Base-by-base conservation (phyloP, 1,140 invertebrate genomes). In the Lepidurus packardi region DNA sequence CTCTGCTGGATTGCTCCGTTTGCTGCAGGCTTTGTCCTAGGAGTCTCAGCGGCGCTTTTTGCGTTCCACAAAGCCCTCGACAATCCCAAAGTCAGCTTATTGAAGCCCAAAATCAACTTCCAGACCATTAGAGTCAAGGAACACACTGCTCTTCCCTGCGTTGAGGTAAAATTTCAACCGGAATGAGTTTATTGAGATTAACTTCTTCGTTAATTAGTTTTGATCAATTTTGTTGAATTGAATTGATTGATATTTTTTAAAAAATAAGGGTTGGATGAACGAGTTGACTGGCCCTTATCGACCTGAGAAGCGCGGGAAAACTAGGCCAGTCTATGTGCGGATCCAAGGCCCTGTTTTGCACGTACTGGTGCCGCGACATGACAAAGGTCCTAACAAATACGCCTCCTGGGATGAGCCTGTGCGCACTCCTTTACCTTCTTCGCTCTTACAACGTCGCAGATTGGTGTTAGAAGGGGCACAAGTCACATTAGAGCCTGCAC, bases 351-450 rank as follows among this genome's bases (percentile, higher is more conserved):
- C 53, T n/a, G 21, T 65, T 65, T 65, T 65, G 21, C 53, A n/a
- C 13, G 21, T 65, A n/a, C 53, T 65, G 13, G 53, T 65, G 5
- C 53, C 53, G 7, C 53, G 53, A 65, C 53, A 65, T 65, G 53
- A 65, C 21, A 65, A 65, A 65, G 53, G 13, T 4, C 53, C 53
- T 21, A 65, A 65, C 21, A 65, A 65, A 65, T 65, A 65, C 13
- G 53, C 53, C 6, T 65, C 53, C 13, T 65, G 53, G 53, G 53
- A 65, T 65, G 53, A 65, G 13, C 53, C 53, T 65, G 53, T 65
- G 16, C 16, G 13, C 21, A 21, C 53, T 10, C 53, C 53, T 13
- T 21, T 65, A 65, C 53, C 53, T 16, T 13, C 53, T 9, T 65
- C 53, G 13, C 53, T 65, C 21, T 16, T 65, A 21, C 53, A 65